These are phyloP conservation scores for Metridium senile DNA, from an alignment of 92 coral and sea anemone species.

Conservation along the genomic window DNA sequence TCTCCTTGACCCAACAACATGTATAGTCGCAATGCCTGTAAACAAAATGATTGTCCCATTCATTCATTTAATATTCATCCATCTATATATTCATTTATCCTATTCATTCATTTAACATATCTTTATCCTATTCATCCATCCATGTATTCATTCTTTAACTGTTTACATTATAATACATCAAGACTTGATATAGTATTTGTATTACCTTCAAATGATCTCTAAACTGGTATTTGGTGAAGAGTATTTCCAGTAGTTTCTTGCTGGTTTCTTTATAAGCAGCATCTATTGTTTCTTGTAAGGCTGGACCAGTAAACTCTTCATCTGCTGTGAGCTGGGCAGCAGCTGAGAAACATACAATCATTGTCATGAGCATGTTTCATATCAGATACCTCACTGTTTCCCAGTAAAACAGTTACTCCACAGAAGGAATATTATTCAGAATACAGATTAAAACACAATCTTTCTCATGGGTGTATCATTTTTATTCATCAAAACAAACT, in stretches of 20 bases:
- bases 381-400: too few relatives aligned
- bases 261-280: slow-evolving; percentile 88
- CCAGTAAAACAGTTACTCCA: too few relatives aligned
- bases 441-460: too few relatives aligned
- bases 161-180: neutral
- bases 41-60: neutral
- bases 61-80: neutral
- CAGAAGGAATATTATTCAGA: too few relatives aligned
- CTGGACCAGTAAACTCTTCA: slow-evolving; percentile 90
- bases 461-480: too few relatives aligned
- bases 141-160: neutral
- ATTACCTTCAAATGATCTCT: slow-evolving; percentile 89
- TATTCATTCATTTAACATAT: neutral
- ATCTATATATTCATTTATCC: too few relatives aligned
- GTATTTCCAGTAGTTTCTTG: slow-evolving; percentile 91
- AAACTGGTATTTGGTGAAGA: slow-evolving; percentile 91
- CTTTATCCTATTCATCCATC: too few relatives aligned
- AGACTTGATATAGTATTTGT: neutral
- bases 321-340: slow-evolving; percentile 89
- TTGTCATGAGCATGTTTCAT: too few relatives aligned
- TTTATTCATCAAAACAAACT: too few relatives aligned
- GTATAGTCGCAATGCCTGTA: slow-evolving; percentile 89
- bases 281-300: slow-evolving; percentile 87
- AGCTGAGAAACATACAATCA: slow-evolving; percentile 33
- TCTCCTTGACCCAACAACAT: slow-evolving; percentile 99